Evolutionary conservation across 2,113 vertebrate genomes (phyloP).

Genomic region (Myotis davidii): DNA sequence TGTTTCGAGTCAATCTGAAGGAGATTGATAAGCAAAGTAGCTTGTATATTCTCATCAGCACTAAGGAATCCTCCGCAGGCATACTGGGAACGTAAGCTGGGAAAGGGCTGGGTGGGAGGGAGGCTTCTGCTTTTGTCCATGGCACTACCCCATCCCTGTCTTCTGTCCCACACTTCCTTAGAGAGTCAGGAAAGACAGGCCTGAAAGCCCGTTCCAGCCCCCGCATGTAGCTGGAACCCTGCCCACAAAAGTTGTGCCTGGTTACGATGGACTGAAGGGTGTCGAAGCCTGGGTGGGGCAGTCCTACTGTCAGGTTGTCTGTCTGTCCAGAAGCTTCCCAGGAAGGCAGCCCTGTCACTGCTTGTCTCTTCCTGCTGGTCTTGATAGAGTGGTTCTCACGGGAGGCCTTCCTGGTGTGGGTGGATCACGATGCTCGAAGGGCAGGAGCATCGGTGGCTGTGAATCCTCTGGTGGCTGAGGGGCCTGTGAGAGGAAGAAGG

Average conservation of each 20-base stretch:
- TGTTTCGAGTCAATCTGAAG: conserved; percentile 90
- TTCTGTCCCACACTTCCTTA: not conserved
- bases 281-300: not conserved
- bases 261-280: not conserved
- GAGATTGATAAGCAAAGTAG: conserved; percentile 89
- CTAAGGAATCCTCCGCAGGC: conserved; percentile 75
- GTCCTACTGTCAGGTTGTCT: not conserved
- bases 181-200: not conserved
- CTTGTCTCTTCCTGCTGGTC: conserved; percentile 10
- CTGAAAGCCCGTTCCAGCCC: not conserved
- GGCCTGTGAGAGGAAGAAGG: not conserved
- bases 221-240: not conserved
- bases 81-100: conserved; percentile 77
- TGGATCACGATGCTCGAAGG: not conserved
- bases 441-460: not conserved
- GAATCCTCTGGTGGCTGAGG: not conserved
- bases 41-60: conserved; percentile 88
- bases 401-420: not conserved
- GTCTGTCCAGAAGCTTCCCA: conserved; percentile 39
- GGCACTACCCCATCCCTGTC: not conserved
- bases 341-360: not conserved
- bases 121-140: not conserved
- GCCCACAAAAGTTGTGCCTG: not conserved
- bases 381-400: not conserved
- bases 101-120: conserved; percentile 11